phyloP scores from a whole-genome alignment of 2,888 invertebrate species.

The Paralinhomoeus sp. region DNA sequence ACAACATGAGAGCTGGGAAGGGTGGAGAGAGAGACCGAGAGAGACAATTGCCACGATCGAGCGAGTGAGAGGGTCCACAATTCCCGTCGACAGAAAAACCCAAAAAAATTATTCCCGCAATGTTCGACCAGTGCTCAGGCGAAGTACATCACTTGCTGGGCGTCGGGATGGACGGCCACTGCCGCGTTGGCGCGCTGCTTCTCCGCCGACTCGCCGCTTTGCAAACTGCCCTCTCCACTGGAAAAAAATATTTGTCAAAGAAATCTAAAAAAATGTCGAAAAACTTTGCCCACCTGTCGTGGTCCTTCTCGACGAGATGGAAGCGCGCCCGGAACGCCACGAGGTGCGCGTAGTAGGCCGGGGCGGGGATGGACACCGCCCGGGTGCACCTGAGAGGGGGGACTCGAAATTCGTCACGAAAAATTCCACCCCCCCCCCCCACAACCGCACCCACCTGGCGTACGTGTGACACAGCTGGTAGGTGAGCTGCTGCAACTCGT shows the following conservation, averaged over 20 bases:
- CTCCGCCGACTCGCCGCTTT: constrained; percentile 76
- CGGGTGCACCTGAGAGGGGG: constrained; percentile 73
- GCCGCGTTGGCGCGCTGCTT: constrained; percentile 6
- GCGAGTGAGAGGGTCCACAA: too few relatives aligned
- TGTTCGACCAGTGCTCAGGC: constrained; percentile 37
- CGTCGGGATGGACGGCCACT: constrained; percentile 82
- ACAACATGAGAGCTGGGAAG: too few relatives aligned
- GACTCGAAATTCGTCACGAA: too few relatives aligned
- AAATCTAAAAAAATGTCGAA: constrained; percentile 27
- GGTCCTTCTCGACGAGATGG: constrained; percentile 95
- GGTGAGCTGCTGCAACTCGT: constrained; percentile 88
- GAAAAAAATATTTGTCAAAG: constrained; percentile 9
- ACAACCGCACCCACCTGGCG: too few relatives aligned
- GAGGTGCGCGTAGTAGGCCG: constrained; percentile 89
- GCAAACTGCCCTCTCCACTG: constrained; percentile 90
- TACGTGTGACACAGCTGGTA: constrained; percentile 41
- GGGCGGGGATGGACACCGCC: constrained; percentile 89
- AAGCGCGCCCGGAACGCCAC: constrained; percentile 94
- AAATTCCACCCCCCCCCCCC: too few relatives aligned
- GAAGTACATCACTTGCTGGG: constrained; percentile 98
- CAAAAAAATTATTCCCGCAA: background rate
- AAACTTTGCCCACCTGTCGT: constrained; percentile 81
- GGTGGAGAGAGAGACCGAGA: too few relatives aligned
- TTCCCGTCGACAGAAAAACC: too few relatives aligned
- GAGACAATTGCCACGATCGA: too few relatives aligned